Base-by-base conservation (phyloP, 2,888 invertebrate species). In the Pyrrhia umbra region DNA sequence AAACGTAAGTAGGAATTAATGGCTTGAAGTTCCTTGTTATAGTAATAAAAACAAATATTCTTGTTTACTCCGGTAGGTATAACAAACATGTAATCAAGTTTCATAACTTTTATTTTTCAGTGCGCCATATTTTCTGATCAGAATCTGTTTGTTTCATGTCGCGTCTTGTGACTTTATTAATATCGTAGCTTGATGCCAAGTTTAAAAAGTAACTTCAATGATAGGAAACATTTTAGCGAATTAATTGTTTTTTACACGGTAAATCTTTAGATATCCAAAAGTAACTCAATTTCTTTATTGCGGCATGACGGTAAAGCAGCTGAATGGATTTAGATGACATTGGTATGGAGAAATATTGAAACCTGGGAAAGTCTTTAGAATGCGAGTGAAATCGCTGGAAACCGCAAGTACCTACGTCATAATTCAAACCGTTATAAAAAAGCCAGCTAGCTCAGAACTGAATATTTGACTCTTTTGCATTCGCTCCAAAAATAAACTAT, bases 51-150 rank as follows among this genome's bases (percentile, higher is more conserved):
- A 55, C 39, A 56, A 59, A 70, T 56, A n/a, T 43, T 49, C 39
- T 59, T 75, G 71, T 74, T 75, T 66, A 66, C 58, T 43, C 21
- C 37, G 8, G 27, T 54, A 27, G 27, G 16, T 49, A 27, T 49
- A 23, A 55, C 58, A 62, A 61, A 58, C 61, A 64, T 60, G 43
- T 21, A 25, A 43, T 57, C 52, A 39, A 39, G 15, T 10, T 46
- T 15, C 56, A 34, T 30, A 51, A 27, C 27, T 16, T 37, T 2
- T 34, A n/a, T 50, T 27, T 45, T 54, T 42, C 21, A 15, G 20
- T 8, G 13, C 15, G 39, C 15, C n/a, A 37, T 69, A 37, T 61
- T 59, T 58, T 45, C 18, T 34, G 50, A 20, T 25, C 16, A 2
- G 2, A 27, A 39, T 43, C 34, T 58, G 34, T 56, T 72, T 56